These are phyloP conservation scores for Abscondita cerata DNA, from an alignment of 2,888 invertebrate species.

Conservation along the genomic window DNA sequence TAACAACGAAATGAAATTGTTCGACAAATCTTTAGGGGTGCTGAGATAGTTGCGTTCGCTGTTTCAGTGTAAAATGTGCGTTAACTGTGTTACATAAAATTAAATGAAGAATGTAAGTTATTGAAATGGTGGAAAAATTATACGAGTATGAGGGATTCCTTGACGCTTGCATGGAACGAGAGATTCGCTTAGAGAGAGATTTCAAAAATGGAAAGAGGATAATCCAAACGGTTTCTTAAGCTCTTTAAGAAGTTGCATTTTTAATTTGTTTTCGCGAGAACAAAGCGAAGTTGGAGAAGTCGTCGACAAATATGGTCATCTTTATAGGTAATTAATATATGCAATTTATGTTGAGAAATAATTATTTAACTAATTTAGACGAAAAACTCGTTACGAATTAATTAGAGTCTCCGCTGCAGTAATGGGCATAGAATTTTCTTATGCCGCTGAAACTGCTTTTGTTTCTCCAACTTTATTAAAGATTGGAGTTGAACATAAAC, in stretches of 20 bases:
- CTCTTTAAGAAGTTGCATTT: conserved; percentile 58
- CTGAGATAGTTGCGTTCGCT: neutral
- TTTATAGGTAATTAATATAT: conserved; percentile 70
- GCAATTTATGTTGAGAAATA: too few relatives aligned
- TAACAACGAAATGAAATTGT: conserved; percentile 18
- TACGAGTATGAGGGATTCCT: conserved; percentile 79
- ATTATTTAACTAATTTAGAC: conserved; percentile 60
- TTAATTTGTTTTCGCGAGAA: conserved; percentile 40
- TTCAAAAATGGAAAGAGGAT: conserved; percentile 68
- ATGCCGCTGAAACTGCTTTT: conserved; percentile 97
- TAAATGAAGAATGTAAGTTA: neutral
- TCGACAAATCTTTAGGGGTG: conserved; percentile 15
- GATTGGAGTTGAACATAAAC: conserved; percentile 90
- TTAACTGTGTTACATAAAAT: neutral
- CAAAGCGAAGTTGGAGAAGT: conserved; percentile 51
- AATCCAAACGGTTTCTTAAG: conserved; percentile 64
- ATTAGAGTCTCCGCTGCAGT: conserved; percentile 91
- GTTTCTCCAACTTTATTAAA: conserved; percentile 93
- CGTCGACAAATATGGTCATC: conserved; percentile 67
- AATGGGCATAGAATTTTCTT: conserved; percentile 97
- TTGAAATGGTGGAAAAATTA: conserved; percentile 71
- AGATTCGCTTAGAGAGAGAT: conserved; percentile 70
- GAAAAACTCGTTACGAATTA: conserved; percentile 80
- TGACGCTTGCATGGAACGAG: conserved; percentile 72
- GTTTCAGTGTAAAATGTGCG: neutral